Conservation (phyloP, 2,888 invertebrate species). For the Celastrina argiolus region DNA sequence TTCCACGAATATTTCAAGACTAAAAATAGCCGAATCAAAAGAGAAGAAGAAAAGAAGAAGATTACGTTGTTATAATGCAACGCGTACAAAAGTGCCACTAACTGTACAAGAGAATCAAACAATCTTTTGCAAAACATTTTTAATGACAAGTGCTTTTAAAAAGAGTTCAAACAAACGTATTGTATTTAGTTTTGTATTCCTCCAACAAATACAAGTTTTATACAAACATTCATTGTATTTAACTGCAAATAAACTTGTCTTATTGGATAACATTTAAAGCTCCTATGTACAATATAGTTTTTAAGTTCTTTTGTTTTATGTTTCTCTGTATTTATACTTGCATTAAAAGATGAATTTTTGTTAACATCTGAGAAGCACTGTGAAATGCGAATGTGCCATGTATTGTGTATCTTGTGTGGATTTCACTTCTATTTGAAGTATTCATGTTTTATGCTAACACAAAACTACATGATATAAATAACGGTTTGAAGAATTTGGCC, state of each 20-base stretch:
- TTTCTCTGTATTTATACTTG: neutral
- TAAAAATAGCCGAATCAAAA: too few relatives aligned
- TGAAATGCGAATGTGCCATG: too few relatives aligned
- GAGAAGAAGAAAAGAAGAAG: too few relatives aligned
- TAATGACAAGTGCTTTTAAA: slow-evolving; percentile 1
- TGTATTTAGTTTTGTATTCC: neutral
- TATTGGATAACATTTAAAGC: slow-evolving; percentile 11
- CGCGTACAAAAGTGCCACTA: too few relatives aligned
- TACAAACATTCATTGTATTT: slow-evolving; percentile 1
- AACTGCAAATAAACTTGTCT: slow-evolving; percentile 11
- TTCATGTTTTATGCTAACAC: too few relatives aligned
- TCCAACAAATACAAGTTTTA: slow-evolving; percentile 2
- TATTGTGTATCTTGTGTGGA: too few relatives aligned
- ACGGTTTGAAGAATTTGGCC: too few relatives aligned
- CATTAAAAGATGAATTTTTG: neutral
- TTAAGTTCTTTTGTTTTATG: neutral
- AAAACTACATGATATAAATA: too few relatives aligned
- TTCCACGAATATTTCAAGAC: too few relatives aligned
- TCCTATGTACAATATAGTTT: neutral
- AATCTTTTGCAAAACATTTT: neutral
- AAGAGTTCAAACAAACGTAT: neutral
- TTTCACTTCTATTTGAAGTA: too few relatives aligned
- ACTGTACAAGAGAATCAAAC: neutral
- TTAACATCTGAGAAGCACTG: too few relatives aligned
- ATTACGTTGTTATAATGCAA: too few relatives aligned